Evolutionary conservation across 2,797 vertebrate species (phyloP), one percentile per base, ranked within the genome.

Genomic region (Macropus fuliginosus): DNA sequence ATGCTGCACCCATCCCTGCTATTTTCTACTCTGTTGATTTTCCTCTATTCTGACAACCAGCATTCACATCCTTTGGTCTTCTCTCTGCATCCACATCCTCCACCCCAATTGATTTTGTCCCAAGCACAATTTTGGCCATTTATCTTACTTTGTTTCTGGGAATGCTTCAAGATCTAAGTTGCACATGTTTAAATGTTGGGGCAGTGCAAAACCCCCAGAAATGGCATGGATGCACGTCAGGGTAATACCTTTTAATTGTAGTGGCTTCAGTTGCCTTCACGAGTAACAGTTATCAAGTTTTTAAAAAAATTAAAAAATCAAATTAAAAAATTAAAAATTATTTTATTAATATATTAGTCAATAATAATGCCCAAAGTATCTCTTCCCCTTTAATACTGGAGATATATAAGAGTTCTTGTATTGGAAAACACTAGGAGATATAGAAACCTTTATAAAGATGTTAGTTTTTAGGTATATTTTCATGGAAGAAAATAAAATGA

Each of bases 401-500:
- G 66, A 34, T 54, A 66, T 1, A 50, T 14, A 27, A 24, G 46
- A 89, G 55, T 40, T 92, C 12, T 66, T 31, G 89, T 55, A 55
- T 13, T 40, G 8, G 87, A 96, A 96, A 91, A 3, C 50, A 12
- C 16, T 34, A 31, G 0, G 14, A 92, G 55, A 92, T 90, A 92
- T 93, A 90, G 90, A 54, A 50, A 89, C 28, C 92, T 52, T n/a
- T 46, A 87, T 3, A 55, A 92, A 90, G 18, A 96, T 31, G 27
- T 62, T 28, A 94, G 55, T 40, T 14, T 81, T 14, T 52, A 0
- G 91, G 24, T 24, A 55, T 27, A 92, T 89, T 24, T 56, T 28
- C 55, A 92, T 50, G 89, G 27, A 92, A 90, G 18, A 96, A 94
- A 91, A 91, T 56, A 31, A 56, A 59, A 10, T 54, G 27, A 94